Conservation (phyloP, 2,888 invertebrate species). For the Eristalis intricaria region DNA sequence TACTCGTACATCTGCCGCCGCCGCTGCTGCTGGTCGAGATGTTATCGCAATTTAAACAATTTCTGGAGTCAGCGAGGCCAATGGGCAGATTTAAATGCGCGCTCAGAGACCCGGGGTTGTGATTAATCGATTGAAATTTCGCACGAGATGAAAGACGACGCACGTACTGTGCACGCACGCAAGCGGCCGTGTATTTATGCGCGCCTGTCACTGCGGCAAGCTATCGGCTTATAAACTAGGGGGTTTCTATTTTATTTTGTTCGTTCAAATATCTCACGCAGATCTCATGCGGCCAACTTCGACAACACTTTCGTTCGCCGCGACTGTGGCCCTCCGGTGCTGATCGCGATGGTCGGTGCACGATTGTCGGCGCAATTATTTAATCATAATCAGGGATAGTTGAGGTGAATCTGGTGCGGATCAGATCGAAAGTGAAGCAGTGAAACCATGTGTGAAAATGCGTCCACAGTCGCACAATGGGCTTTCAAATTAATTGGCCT, state of each 20-base stretch:
- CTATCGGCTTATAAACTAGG: background rate
- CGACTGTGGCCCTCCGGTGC: background rate
- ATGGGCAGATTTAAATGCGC: slow-evolving; percentile 36
- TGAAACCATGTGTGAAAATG: slow-evolving; percentile 70
- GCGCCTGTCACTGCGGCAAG: background rate
- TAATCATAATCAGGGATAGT: slow-evolving; percentile 55
- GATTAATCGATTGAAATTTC: slow-evolving; percentile 48
- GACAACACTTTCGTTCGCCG: slow-evolving; percentile 61
- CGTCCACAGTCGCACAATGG: slow-evolving; percentile 47
- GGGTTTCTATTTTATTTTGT: slow-evolving; percentile 12
- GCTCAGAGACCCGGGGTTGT: background rate
- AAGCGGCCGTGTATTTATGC: background rate
- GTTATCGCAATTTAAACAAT: slow-evolving; percentile 9
- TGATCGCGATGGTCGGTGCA: slow-evolving; percentile 1
- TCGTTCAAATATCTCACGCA: slow-evolving; percentile 33
- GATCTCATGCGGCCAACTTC: slow-evolving; percentile 11
- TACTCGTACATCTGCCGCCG: slow-evolving; percentile 13
- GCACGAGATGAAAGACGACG: slow-evolving; percentile 25
- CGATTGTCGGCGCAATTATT: slow-evolving; percentile 35
- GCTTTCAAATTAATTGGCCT: slow-evolving; percentile 64
- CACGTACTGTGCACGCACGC: background rate
- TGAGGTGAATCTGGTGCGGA: slow-evolving; percentile 14
- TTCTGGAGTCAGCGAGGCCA: background rate
- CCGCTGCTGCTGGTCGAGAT: slow-evolving; percentile 30
- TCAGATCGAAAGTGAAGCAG: slow-evolving; percentile 47